Conservation (phyloP, 2,888 invertebrate genomes). For the Halictus quadricinctus region DNA sequence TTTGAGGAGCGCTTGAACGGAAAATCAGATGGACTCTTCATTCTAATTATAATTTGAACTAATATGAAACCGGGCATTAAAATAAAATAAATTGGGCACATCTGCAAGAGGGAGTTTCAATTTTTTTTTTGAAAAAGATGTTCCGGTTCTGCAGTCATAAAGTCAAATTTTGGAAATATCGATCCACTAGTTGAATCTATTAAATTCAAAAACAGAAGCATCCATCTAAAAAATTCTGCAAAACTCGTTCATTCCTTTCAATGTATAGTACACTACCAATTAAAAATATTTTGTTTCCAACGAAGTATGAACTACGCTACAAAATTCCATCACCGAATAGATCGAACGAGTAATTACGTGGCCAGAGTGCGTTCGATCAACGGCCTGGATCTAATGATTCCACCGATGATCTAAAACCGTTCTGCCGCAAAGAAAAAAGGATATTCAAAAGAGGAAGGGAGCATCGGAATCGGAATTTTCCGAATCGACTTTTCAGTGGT, state of each 20-base stretch:
- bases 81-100: too few relatives aligned
- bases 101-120: too few relatives aligned
- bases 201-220: not conserved
- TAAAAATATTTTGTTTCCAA: not conserved
- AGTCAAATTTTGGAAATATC: too few relatives aligned
- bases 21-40: too few relatives aligned
- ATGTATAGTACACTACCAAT: not conserved
- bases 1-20: too few relatives aligned
- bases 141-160: too few relatives aligned
- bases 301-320: not conserved
- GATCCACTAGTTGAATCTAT: too few relatives aligned
- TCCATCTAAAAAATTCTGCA: not conserved
- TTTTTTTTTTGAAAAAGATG: too few relatives aligned
- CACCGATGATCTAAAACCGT: not conserved
- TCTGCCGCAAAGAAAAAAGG: not conserved
- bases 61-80: too few relatives aligned
- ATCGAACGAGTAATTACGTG: not conserved
- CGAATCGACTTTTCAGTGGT: conserved; percentile 29
- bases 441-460: not conserved
- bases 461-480: conserved; percentile 13
- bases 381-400: not conserved
- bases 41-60: too few relatives aligned
- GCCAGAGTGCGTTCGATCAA: not conserved
- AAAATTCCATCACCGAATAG: not conserved
- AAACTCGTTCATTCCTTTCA: not conserved